Conservation (phyloP, 2,797 vertebrate genomes). For the Coregonus suidteri region DNA sequence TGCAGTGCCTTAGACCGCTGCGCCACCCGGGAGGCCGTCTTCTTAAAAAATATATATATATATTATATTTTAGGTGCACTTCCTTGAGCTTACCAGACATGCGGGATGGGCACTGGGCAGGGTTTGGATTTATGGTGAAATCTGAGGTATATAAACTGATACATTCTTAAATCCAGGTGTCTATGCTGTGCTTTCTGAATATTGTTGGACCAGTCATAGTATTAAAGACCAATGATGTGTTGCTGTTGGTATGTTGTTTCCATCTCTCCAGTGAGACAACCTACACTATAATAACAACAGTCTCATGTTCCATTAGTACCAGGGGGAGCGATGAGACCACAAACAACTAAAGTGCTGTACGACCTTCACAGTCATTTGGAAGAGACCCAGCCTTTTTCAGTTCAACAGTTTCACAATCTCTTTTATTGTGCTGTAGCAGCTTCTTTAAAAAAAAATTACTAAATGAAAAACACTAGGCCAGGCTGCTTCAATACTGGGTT, state of each 20-base stretch:
- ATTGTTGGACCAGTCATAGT: not conserved
- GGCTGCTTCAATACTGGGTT: constrained; percentile 33
- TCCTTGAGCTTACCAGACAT: no score
- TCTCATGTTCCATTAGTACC: constrained; percentile 9
- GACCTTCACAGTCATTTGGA: not conserved
- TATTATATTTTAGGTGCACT: no score
- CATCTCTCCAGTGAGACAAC: constrained; percentile 47
- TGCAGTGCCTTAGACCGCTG: no score
- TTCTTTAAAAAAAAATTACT: not conserved
- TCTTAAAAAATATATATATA: no score
- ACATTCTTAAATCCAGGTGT: not conserved
- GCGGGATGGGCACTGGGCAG: no score
- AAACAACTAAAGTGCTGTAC: not conserved
- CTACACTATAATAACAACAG: constrained; percentile 33
- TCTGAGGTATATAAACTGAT: no score
- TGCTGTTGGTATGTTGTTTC: constrained; percentile 27
- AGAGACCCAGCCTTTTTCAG: not conserved
- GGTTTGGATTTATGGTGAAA: no score
- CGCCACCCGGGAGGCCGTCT: no score
- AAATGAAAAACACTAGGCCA: constrained; percentile 12
- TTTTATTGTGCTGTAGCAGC: not conserved
- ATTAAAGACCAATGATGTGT: constrained; percentile 10
- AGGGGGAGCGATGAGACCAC: constrained; percentile 17
- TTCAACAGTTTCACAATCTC: not conserved
- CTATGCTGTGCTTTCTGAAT: constrained; percentile 15